These are phyloP conservation scores for Philantomba maxwellii DNA, from an alignment of 2,113 vertebrate genomes.

Conservation along the genomic window DNA sequence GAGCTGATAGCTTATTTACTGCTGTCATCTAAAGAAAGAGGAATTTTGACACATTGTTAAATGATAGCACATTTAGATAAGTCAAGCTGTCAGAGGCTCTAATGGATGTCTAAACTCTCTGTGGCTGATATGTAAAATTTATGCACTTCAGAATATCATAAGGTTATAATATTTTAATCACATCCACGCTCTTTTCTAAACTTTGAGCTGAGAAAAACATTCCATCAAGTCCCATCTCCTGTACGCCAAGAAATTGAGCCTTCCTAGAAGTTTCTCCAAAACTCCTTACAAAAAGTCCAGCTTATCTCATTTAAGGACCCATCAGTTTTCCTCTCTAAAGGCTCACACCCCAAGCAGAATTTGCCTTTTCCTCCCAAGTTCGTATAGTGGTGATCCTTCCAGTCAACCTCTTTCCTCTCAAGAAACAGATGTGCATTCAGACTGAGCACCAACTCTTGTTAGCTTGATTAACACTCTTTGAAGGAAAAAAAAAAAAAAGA, in stretches of 20 bases:
- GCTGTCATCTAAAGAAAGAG: constrained; percentile 84
- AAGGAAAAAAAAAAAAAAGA: background rate
- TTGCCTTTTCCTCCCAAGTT: background rate
- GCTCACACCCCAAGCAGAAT: background rate
- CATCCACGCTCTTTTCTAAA: constrained; percentile 74
- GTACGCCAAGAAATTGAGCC: background rate
- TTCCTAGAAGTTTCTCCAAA: constrained; percentile 28
- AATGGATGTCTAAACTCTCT: constrained; percentile 86
- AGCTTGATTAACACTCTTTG: background rate
- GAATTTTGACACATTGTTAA: constrained; percentile 88
- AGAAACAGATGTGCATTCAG: background rate
- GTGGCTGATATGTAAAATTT: constrained; percentile 86
- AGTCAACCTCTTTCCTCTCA: background rate
- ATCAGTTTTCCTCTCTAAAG: background rate
- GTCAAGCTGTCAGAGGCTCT: constrained; percentile 86
- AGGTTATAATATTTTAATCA: constrained; percentile 88
- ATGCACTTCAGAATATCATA: constrained; percentile 85
- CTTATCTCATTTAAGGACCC: background rate
- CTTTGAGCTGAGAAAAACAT: constrained; percentile 68
- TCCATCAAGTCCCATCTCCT: constrained; percentile 25
- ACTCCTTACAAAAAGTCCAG: background rate
- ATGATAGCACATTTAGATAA: constrained; percentile 88
- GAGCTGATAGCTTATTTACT: constrained; percentile 86
- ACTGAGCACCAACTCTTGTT: background rate
- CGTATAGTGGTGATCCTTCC: background rate